These are phyloP conservation scores for Melitaea athalia DNA, from an alignment of 2,888 invertebrate genomes.

Conservation along the genomic window DNA sequence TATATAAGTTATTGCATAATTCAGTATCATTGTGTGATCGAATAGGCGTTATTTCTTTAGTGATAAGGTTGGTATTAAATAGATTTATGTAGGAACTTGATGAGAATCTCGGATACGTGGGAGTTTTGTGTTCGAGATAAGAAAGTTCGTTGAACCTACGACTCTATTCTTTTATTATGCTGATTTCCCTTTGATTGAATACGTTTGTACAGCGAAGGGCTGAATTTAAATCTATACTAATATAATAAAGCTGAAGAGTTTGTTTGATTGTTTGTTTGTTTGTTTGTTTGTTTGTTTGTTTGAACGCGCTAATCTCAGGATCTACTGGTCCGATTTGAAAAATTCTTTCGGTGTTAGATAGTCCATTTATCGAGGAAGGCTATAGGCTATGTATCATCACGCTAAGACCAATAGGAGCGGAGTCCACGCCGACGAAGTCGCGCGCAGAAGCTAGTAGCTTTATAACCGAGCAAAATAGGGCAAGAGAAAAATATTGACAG, in stretches of 20 bases:
- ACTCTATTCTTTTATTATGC: conserved; percentile 57
- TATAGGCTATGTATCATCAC: too few relatives aligned
- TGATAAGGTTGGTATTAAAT: conserved; percentile 55
- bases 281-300: too few relatives aligned
- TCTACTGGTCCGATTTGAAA: too few relatives aligned
- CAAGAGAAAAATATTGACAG: neutral
- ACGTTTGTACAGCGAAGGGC: conserved; percentile 47
- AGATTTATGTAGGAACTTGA: conserved; percentile 53
- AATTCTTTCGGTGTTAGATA: too few relatives aligned
- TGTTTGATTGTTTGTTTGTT: too few relatives aligned
- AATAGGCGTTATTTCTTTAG: conserved; percentile 45
- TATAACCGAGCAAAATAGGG: neutral
- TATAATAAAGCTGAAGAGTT: too few relatives aligned
- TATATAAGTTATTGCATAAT: conserved; percentile 7
- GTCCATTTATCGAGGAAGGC: too few relatives aligned
- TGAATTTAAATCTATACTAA: conserved; percentile 31
- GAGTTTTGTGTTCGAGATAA: conserved; percentile 70
- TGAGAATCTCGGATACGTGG: conserved; percentile 57
- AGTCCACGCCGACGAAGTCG: too few relatives aligned
- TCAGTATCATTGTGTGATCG: conserved; percentile 1
- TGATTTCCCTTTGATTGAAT: conserved; percentile 58
- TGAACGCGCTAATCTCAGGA: too few relatives aligned
- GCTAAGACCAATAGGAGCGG: too few relatives aligned
- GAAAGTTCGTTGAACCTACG: conserved; percentile 63
- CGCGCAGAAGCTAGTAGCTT: too few relatives aligned